These are phyloP conservation scores for Bombyx mandarina DNA, from an alignment of 1,140 invertebrate species.

Conservation along the genomic window DNA sequence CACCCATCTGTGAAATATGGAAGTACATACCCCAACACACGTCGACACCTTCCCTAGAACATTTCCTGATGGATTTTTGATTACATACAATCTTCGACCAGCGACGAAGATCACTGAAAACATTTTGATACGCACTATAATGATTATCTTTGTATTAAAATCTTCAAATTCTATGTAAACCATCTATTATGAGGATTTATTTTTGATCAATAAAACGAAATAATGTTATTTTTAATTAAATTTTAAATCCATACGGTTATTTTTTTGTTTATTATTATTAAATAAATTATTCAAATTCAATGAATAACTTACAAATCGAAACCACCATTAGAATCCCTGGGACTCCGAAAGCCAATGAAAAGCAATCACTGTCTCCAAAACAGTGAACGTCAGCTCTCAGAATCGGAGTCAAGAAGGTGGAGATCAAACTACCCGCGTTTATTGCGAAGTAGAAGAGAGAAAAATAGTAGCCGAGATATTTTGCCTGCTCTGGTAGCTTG, in stretches of 20 bases:
- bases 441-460: constrained; percentile 96
- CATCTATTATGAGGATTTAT: no score
- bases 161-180: no score
- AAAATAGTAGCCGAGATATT: constrained; percentile 87
- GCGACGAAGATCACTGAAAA: constrained; percentile 83
- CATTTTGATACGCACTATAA: not conserved
- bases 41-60: constrained; percentile 82
- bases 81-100: constrained; percentile 84
- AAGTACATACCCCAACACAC: constrained; percentile 83
- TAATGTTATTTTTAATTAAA: no score
- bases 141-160: not conserved
- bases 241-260: not conserved
- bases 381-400: constrained; percentile 87
- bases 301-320: constrained; percentile 77
- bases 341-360: constrained; percentile 92
- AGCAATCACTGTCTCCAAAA: constrained; percentile 87
- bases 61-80: constrained; percentile 86
- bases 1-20: no score
- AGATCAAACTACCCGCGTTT: constrained; percentile 92
- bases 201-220: no score
- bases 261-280: not conserved
- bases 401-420: constrained; percentile 91
- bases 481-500: constrained; percentile 81
- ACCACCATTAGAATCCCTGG: constrained; percentile 89
- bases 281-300: not conserved